Evolutionary conservation across 2,113 vertebrate species (phyloP).

Genomic region (Cricetomys ansorgei): DNA sequence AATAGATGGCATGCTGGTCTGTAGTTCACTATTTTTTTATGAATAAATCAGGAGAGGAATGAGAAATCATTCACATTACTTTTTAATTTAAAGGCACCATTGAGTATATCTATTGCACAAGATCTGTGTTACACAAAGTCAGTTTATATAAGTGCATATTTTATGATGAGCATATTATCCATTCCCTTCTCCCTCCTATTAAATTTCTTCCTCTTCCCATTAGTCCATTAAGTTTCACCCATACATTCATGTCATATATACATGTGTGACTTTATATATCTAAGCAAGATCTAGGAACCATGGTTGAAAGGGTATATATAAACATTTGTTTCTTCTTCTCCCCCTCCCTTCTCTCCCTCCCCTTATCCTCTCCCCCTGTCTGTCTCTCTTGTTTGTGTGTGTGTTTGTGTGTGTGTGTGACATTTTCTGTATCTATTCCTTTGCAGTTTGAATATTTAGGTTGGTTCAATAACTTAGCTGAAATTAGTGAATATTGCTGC

Average conservation of each 20-base stretch:
- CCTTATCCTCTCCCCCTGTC: too few relatives aligned
- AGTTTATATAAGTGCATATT: neutral
- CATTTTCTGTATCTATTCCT: neutral
- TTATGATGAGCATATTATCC: neutral
- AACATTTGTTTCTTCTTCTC: neutral
- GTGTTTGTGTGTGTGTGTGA: neutral
- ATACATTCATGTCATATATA: neutral
- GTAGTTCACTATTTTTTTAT: neutral
- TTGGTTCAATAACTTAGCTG: neutral
- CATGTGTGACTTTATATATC: neutral
- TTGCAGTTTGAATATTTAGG: neutral
- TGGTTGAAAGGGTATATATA: neutral
- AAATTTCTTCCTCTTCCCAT: neutral
- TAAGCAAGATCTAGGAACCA: neutral
- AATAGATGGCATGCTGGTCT: neutral
- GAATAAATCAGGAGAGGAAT: neutral
- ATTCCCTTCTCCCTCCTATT: neutral
- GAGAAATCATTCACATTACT: neutral
- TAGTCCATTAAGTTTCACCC: neutral
- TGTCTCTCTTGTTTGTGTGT: neutral
- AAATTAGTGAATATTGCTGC: neutral
- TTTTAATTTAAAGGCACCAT: neutral
- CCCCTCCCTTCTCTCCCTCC: too few relatives aligned
- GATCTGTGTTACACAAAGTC: neutral
- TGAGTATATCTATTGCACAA: neutral